Base-by-base conservation (phyloP, 2,797 vertebrate species). In the Nothura maculosa region DNA sequence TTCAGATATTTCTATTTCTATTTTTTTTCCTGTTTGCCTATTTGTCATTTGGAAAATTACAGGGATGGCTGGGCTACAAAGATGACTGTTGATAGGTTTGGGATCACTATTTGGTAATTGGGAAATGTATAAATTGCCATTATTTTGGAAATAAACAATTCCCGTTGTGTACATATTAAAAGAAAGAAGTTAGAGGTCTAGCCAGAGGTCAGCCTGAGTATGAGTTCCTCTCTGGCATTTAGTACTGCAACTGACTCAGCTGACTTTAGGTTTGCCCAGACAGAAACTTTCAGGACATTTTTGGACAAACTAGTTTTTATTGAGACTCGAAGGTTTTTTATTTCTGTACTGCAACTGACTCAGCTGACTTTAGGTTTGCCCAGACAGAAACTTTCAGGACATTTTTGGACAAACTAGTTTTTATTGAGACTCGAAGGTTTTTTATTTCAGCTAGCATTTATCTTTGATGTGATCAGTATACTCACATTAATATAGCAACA, bases 291-390 rank as follows among this genome's bases (percentile, higher is more conserved):
- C 52, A 61, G 15, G 24, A 22, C 2, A 5, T 42, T 57, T 61
- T 60, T 61, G 6, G 48, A 43, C 12, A 50, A 30, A 3, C 14
- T 61, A 55, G 5, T 45, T 75, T 47, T 75, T 36, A 55, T 28
- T 3, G 7, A 55, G 21, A 48, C 20, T 6, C 43, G 14, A 58
- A 36, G 27, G 2, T 1, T 48, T 28, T 1, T n/a, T n/a, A n/a
- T n/a, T n/a, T n/a, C n/a, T n/a, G 25, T 58, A 7, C 47, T 54
- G 10, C 6, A 4, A 7, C 17, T 58, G 38, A 6, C n/a, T 84
- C 42, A 32, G 6, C 21, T 72, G 32, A 3, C 25, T 72, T 67
- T 45, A 36, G 21, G 20, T 7, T 1, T 36, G 62, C 15, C 25
- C 50, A 7, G 48, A 16, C 15, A 66, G n/a, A 66, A 80, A 40